Conservation (phyloP, 2,113 vertebrate genomes). For the Syngnathoides biaculeatus region DNA sequence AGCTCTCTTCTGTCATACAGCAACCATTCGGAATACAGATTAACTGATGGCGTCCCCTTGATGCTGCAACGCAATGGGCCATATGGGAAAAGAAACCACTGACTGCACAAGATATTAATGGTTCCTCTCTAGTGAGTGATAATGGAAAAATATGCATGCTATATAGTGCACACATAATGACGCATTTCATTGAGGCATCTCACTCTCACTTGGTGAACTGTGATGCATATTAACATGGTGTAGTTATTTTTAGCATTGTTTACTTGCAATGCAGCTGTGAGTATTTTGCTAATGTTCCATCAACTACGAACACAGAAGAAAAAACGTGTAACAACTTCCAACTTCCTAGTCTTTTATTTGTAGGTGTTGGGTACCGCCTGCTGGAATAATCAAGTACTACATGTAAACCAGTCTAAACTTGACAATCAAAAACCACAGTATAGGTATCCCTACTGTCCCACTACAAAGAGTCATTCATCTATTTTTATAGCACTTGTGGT, state of each 20-base stretch:
- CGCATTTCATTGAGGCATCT: slow-evolving; percentile 4
- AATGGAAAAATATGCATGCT: slow-evolving; percentile 7
- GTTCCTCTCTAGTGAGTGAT: slow-evolving; percentile 9
- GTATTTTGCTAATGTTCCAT: background rate
- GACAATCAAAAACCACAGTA: no score
- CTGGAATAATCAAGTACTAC: slow-evolving; percentile 22
- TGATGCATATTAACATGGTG: slow-evolving; percentile 5
- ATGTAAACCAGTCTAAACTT: background rate
- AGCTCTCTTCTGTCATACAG: slow-evolving; percentile 20
- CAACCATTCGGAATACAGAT: slow-evolving; percentile 41
- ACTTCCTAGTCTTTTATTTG: background rate
- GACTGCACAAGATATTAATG: slow-evolving; percentile 26
- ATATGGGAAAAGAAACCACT: slow-evolving; percentile 26
- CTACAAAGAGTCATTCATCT: no score
- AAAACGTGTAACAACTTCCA: slow-evolving; percentile 1
- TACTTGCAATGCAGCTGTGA: background rate
- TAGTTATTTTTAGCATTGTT: background rate
- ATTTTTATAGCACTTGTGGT: no score
- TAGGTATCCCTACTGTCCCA: no score
- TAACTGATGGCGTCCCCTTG: slow-evolving; percentile 32
- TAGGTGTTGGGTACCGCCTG: slow-evolving; percentile 46
- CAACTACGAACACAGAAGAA: background rate
- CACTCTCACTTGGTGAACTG: slow-evolving; percentile 7
- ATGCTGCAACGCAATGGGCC: slow-evolving; percentile 27
- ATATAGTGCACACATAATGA: background rate